Conservation (phyloP, 2,113 vertebrate genomes). For the Labeo catla region DNA sequence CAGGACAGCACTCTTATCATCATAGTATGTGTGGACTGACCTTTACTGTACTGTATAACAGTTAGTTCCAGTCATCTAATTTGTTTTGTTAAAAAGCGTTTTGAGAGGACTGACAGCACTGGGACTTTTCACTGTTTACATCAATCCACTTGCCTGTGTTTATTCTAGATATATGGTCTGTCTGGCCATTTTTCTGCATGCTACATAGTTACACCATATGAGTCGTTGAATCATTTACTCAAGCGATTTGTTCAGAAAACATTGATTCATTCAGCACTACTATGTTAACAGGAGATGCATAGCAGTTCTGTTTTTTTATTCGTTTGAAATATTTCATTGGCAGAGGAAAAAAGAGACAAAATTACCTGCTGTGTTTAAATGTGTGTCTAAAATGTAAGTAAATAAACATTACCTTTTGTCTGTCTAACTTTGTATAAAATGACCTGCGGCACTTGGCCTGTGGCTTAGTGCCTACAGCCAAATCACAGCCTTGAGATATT, state of each 20-base stretch:
- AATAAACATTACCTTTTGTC: background rate
- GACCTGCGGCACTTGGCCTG: background rate
- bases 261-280: background rate
- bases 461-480: background rate
- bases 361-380: background rate
- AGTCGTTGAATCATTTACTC: background rate
- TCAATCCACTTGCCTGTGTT: background rate
- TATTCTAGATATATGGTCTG: background rate
- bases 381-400: background rate
- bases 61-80: background rate
- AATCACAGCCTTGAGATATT: background rate
- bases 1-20: conserved; percentile 60
- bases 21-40: conserved; percentile 14
- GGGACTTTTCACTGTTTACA: background rate
- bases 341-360: background rate
- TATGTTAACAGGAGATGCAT: background rate
- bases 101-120: background rate
- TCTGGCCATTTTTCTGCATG: background rate
- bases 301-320: background rate
- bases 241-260: background rate
- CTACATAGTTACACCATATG: background rate
- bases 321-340: background rate
- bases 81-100: background rate
- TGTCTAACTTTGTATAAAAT: background rate
- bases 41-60: background rate